Conservation (phyloP, 2,113 vertebrate genomes). For the Lipotes vexillifer region DNA sequence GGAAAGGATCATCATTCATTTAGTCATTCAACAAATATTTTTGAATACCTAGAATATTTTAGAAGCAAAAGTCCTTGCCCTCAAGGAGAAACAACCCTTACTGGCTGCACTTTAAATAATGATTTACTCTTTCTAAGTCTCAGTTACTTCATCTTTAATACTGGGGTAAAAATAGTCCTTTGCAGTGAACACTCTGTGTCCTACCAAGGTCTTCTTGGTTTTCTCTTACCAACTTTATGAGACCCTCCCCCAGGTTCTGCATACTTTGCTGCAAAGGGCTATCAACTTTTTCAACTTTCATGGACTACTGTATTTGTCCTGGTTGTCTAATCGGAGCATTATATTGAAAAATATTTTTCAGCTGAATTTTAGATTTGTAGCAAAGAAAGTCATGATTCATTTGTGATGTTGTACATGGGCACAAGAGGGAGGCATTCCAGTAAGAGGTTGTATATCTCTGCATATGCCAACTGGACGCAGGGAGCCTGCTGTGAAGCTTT, state of each 20-base stretch:
- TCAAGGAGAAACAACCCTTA: not conserved
- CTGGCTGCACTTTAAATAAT: not conserved
- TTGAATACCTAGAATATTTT: not conserved
- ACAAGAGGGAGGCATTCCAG: not conserved
- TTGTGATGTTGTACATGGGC: not conserved
- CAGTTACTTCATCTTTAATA: not conserved
- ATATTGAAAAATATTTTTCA: not conserved
- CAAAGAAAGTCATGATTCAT: not conserved
- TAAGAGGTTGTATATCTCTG: not conserved
- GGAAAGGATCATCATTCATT: not conserved
- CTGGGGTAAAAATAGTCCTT: not conserved
- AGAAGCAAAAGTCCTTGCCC: not conserved
- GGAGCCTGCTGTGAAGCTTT: not conserved
- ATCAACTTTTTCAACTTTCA: not conserved
- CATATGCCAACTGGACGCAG: not conserved
- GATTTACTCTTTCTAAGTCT: not conserved
- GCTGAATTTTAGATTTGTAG: not conserved
- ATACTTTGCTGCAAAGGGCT: not conserved
- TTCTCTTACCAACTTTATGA: not conserved
- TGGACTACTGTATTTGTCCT: not conserved
- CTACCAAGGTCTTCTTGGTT: not conserved
- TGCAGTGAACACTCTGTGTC: not conserved
- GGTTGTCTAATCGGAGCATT: not conserved
- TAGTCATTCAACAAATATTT: not conserved
- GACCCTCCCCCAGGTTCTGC: not conserved